Evolutionary conservation across 2,888 invertebrate genomes (phyloP), one percentile per base, ranked within the genome.

Genomic region (Lathronympha strigana): DNA sequence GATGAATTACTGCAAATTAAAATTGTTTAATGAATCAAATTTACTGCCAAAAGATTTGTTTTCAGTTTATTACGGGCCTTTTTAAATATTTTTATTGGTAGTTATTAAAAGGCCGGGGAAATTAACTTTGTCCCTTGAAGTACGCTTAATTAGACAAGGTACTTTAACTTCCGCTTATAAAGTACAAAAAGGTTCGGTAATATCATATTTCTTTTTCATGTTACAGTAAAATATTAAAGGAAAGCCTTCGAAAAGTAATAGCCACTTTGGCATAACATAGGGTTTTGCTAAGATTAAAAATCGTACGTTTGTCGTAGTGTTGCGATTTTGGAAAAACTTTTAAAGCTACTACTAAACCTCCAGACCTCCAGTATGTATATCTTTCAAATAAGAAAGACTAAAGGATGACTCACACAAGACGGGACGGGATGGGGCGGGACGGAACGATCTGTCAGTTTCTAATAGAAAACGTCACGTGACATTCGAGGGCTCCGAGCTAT

Each of bases 1-100:
- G 80, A 88, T 89, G 90, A 90, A 88, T 88, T 89, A 90, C 87
- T 90, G 88, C 89, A 89, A 89, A 90, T 90, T 90, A 89, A 90
- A 89, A 89, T 87, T 88, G 86, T 86, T 87, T 87, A 90, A 90
- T 88, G 88, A 90, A 88, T 89, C 88, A 84, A 87, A 81, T 87
- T 90, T 87, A 89, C 84, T 83, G 77, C 83, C 73, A 68, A 80
- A 85, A 84, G 88, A 89, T 90, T 90, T 88, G 87, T 86, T 88
- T 88, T 82, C 76, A 83, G 83, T 84, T 86, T 84, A 88, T 88
- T 88, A 86, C 82, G 13, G 57, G 57, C 57, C 57, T 84, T 53
- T 58, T 63, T 51, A 38, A 53, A 51, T 50, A 63, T 55, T 57
- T 61, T 66, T 61, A 66, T 49, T 54, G 49, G 49, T 55, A 61